phyloP scores from a whole-genome alignment of 2,888 invertebrate genomes.

The Girardia tigrina region DNA sequence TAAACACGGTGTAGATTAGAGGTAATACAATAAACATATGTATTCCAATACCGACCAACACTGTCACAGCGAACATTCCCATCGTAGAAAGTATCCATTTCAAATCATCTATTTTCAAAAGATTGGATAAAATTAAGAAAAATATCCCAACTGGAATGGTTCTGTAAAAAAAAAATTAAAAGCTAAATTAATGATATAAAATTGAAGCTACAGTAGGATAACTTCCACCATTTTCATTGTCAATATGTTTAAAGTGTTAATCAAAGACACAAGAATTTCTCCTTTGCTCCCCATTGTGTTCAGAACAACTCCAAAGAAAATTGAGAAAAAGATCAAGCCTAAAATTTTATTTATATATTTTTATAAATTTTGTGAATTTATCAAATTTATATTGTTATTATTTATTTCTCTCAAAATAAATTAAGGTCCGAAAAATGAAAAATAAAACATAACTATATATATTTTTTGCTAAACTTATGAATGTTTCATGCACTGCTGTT shows the following conservation, averaged over 20 bases:
- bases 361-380: too few relatives aligned
- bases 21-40: slow-evolving; percentile 71
- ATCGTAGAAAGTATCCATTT: slow-evolving; percentile 26
- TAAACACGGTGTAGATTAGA: slow-evolving; percentile 64
- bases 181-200: not conserved
- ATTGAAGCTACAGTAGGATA: slow-evolving; percentile 55
- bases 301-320: slow-evolving; percentile 56
- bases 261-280: slow-evolving; percentile 56
- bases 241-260: slow-evolving; percentile 56
- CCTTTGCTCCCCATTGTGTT: slow-evolving; percentile 55
- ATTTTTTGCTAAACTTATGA: too few relatives aligned
- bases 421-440: too few relatives aligned
- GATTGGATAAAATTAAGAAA: slow-evolving; percentile 17
- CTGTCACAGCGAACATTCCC: slow-evolving; percentile 58
- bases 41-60: slow-evolving; percentile 64
- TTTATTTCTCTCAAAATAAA: too few relatives aligned
- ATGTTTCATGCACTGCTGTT: too few relatives aligned
- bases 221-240: slow-evolving; percentile 56
- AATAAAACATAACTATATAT: too few relatives aligned
- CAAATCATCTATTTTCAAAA: not conserved
- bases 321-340: slow-evolving; percentile 57
- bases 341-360: too few relatives aligned
- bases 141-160: slow-evolving; percentile 25
- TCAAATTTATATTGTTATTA: too few relatives aligned
- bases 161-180: not conserved